Percentiles rank a stretch among this genome's conserved stretches.
Evolutionary conservation across 2,113 vertebrate species (phyloP).

Genomic region (Ochotona curzoniae): DNA sequence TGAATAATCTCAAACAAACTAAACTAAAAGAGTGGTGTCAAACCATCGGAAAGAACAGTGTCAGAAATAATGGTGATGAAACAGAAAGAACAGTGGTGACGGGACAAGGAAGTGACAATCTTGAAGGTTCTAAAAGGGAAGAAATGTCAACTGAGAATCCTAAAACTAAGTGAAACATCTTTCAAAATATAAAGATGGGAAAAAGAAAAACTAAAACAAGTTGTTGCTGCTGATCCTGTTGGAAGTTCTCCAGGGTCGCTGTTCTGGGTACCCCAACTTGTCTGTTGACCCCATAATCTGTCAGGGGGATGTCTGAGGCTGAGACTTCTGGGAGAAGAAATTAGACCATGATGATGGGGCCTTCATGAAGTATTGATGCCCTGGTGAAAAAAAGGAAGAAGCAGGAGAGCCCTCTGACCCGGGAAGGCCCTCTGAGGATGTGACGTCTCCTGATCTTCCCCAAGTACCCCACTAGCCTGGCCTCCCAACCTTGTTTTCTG

Average conservation of each 20-base stretch:
- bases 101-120: background rate
- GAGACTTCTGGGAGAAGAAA: background rate
- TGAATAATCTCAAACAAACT: no score
- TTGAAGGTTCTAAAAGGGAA: background rate
- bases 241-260: background rate
- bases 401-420: background rate
- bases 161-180: background rate
- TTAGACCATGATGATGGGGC: background rate
- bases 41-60: background rate
- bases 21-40: background rate
- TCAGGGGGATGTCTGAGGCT: background rate
- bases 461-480: background rate
- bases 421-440: background rate
- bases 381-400: background rate
- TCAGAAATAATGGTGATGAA: background rate
- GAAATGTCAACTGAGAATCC: background rate
- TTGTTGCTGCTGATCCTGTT: background rate
- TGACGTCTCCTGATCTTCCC: background rate
- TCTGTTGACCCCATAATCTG: background rate
- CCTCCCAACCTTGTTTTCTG: no score
- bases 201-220: background rate
- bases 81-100: no score
- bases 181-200: background rate
- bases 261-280: background rate
- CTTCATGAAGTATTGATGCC: background rate